Evolutionary conservation across 1,140 invertebrate genomes (phyloP), one percentile per base, ranked within the genome.

Genomic region (Cotesia typhae): DNA sequence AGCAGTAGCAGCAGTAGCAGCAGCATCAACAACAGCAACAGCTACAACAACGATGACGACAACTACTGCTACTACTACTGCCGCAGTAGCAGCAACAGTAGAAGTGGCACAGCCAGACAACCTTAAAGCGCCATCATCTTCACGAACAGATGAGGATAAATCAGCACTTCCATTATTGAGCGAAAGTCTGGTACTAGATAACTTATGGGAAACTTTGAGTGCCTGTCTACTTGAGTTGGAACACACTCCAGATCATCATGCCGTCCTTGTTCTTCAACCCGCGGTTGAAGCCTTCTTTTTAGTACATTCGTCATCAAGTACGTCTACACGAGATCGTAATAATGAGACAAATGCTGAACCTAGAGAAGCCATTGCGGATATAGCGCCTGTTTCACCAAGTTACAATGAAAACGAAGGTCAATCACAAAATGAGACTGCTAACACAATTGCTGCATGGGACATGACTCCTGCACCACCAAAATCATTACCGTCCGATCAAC

Each of bases 271-370:
- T 37, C 86, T 98, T 64, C 95, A 96, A 87, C 94, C 95, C 14
- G 94, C 95, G 3, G 96, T 97, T 7, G 96, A 98, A 83, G 94
- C 95, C 17, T 97, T 97, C 86, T 96, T 97, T 88, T 87, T 96
- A 20, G 94, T 96, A 6, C 94, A 96, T 82, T 94, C 94, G 12
- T 91, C 92, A 28, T 87, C 89, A 74, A 90, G 80, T 80, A 84
- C 77, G 2, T 81, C 75, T 3, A 81, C 81, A n/a, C 80, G 81
- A 4, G 83, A 83, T 74, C 83, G 83, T 47, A 80, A 84, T 7
- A 80, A 79, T 71, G 82, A 77, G 9, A 79, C 74, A 61, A 81
- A 74, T 66, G 74, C 73, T 2, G 84, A 85, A 7, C 81, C 76
- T 53, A 78, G 85, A 3, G 86, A 87, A 35, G 77, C 80, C 20